Evolutionary conservation across 2,888 invertebrate genomes (phyloP).

Genomic region (Noctua fimbriata): DNA sequence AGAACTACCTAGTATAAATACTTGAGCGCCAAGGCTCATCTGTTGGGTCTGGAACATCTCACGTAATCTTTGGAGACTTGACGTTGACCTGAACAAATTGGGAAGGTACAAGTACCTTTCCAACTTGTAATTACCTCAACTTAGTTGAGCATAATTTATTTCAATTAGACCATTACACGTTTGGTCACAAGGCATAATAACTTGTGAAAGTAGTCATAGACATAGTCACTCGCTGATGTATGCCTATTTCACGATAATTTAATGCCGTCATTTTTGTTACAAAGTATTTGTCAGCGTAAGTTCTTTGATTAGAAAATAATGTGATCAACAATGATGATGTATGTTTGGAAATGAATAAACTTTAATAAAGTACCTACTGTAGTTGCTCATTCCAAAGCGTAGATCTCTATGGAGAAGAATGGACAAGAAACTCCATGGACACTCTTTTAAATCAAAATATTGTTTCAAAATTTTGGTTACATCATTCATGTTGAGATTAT

Average conservation of each 20-base stretch:
- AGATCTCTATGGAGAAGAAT: too few species aligned
- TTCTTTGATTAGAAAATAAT: constrained; percentile 1
- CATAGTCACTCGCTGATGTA: too few species aligned
- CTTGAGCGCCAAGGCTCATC: background rate
- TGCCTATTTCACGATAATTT: constrained; percentile 22
- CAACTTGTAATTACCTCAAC: background rate
- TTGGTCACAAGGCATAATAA: too few species aligned
- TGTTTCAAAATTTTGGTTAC: too few species aligned
- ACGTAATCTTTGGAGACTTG: background rate
- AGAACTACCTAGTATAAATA: background rate
- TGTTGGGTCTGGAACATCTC: background rate
- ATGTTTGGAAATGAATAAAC: background rate
- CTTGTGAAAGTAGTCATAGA: background rate
- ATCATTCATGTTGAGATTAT: too few species aligned
- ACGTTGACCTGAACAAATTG: background rate
- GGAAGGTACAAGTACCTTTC: background rate
- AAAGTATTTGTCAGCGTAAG: constrained; percentile 22
- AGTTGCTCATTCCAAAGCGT: too few species aligned
- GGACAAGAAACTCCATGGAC: too few species aligned
- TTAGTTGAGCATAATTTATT: background rate
- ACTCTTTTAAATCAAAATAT: too few species aligned
- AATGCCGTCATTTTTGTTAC: constrained; percentile 50
- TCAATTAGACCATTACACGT: too few species aligned
- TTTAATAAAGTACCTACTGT: background rate
- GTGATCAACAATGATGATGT: background rate